These are phyloP conservation scores for Platichthys stellatus DNA, from an alignment of 2,113 vertebrate species.

Conservation along the genomic window DNA sequence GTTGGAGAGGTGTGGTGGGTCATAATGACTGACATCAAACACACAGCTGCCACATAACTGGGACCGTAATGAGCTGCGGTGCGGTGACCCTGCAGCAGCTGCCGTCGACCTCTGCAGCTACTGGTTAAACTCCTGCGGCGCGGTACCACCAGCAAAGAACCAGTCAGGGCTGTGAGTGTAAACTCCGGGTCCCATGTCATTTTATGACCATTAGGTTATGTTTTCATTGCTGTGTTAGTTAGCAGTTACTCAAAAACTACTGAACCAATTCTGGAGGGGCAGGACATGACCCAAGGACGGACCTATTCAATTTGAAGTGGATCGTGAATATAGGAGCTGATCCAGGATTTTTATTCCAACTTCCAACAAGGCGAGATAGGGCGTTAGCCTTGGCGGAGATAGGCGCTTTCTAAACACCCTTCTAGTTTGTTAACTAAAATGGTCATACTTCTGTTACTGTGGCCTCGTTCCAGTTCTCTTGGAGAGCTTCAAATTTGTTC, in stretches of 20 bases:
- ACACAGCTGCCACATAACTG: slow-evolving; percentile 74
- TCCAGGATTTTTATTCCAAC: not conserved
- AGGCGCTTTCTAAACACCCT: not conserved
- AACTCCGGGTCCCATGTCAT: slow-evolving; percentile 2
- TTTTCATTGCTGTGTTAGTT: not conserved
- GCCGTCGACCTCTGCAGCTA: slow-evolving; percentile 62
- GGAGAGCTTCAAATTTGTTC: not conserved
- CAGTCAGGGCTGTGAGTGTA: not conserved
- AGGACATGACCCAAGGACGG: not conserved
- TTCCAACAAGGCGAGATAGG: not conserved
- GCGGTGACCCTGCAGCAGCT: slow-evolving; percentile 72
- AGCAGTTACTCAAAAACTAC: too few species aligned
- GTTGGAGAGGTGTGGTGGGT: slow-evolving; percentile 28
- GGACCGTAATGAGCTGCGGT: slow-evolving; percentile 69
- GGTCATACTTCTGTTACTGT: not conserved
- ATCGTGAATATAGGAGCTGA: not conserved
- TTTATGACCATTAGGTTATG: not conserved
- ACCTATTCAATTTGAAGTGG: not conserved
- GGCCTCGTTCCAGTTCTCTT: slow-evolving; percentile 20
- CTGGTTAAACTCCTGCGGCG: slow-evolving; percentile 61
- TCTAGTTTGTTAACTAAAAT: not conserved
- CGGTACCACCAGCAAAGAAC: slow-evolving; percentile 27
- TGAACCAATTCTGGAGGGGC: too few species aligned
- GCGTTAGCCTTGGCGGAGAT: not conserved
- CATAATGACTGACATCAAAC: slow-evolving; percentile 75